Conservation (phyloP, 2,797 vertebrate species). For the Falco columbarius region DNA sequence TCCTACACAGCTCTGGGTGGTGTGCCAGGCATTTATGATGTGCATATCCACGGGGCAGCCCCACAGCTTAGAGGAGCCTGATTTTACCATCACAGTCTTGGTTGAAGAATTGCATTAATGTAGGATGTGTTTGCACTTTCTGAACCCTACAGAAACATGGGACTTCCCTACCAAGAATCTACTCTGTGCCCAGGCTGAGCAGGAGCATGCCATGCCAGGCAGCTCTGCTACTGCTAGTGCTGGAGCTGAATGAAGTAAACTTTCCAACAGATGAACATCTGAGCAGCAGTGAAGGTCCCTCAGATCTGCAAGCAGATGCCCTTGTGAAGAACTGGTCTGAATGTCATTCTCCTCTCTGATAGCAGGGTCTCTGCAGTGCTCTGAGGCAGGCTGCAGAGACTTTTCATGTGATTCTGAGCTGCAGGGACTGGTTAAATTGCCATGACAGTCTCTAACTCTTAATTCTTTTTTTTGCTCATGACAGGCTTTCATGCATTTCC, state of each 20-base stretch:
- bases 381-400: not conserved
- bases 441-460: not conserved
- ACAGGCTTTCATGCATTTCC: not conserved
- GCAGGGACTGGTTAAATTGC: not conserved
- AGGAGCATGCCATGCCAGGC: not conserved
- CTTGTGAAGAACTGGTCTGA: not conserved
- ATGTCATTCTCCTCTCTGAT: not conserved
- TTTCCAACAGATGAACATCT: not conserved
- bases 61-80: not conserved
- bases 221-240: not conserved
- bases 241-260: not conserved
- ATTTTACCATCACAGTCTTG: not conserved
- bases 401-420: not conserved
- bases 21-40: not conserved
- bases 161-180: not conserved
- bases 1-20: not conserved
- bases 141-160: not conserved
- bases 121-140: not conserved
- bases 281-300: not conserved
- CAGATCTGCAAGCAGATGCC: not conserved
- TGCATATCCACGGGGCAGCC: not conserved
- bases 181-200: not conserved
- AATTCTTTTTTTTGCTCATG: not conserved
- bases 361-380: not conserved
- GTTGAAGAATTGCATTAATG: not conserved